Base-by-base conservation (phyloP, 2,797 vertebrate genomes). In the Pristis pectinata region DNA sequence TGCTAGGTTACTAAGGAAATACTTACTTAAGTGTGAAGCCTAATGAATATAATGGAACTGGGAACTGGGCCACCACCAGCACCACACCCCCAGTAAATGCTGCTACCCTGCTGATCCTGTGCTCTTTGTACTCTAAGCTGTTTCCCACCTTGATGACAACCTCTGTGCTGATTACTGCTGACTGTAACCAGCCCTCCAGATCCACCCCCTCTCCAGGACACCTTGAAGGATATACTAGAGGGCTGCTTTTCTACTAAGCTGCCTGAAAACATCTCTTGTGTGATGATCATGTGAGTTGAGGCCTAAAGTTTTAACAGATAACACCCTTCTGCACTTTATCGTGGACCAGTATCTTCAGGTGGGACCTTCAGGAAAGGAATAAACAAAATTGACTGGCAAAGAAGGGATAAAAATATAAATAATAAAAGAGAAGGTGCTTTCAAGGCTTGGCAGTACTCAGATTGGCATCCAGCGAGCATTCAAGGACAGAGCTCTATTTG, bases 391-490 rank as follows among this genome's bases (percentile, higher is more conserved):
- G 27, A 13, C 27, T 34, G 74, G n/a, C 77, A 77, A 77, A 77
- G 19, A 82, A 44, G 6, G 27, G 44, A 49, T 9, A 53, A 8
- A 49, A 56, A 56, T 30, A 85, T 53, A 49, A 27, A 56, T 4
- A 85, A 53, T 24, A 13, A 30, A 85, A 56, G 53, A 5, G 53
- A 8, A 61, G 34, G 24, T 56, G 34, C 56, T 87, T 13, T 13
- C 56, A 64, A 67, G n/a, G n/a, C 59, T 67, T 59, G 64, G 61
- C n/a, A 9, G n/a, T 41, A n/a, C 22, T 67, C 7, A 22, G 3
- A 92, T 92, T 92, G 89, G n/a, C 89, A 92, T 64, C 87, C 59
- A 61, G 17, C 59, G n/a, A 49, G 82, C 27, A 56, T 89, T 59
- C 34, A 53, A 37, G 56, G 56, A 41, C 24, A 2, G 41, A 41